Conservation (phyloP, 2,797 vertebrate genomes). For the Lophotriccus pileatus region DNA sequence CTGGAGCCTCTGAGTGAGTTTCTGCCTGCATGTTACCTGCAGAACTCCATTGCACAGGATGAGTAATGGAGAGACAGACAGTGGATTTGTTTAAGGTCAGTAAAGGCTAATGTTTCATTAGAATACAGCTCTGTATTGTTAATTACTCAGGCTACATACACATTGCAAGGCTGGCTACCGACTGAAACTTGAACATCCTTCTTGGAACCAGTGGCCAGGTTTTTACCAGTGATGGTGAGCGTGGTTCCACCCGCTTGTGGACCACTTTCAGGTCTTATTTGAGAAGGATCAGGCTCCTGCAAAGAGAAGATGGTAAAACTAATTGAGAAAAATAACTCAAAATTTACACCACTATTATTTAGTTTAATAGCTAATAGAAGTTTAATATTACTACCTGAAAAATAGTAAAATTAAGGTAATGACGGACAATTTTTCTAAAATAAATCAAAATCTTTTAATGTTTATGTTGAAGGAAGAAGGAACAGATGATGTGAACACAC, state of each 20-base stretch:
- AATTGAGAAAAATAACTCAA: background rate
- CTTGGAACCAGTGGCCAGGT: constrained; percentile 86
- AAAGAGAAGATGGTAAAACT: background rate
- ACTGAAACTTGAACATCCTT: constrained; percentile 85
- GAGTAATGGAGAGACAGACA: background rate
- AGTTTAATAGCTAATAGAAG: background rate
- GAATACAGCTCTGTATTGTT: background rate
- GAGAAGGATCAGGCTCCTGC: constrained; percentile 82
- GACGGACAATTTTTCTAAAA: background rate
- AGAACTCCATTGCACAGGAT: background rate
- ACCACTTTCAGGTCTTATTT: constrained; percentile 73
- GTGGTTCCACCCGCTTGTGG: constrained; percentile 86
- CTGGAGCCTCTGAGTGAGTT: background rate
- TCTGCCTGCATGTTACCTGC: background rate
- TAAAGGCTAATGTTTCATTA: background rate
- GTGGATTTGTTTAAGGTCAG: background rate
- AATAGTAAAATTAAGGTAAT: background rate
- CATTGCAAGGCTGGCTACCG: constrained; percentile 80
- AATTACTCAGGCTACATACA: constrained; percentile 80
- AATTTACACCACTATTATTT: background rate
- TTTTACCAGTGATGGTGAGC: constrained; percentile 84
- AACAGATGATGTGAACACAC: background rate
- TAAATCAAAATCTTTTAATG: background rate
- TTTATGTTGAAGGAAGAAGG: background rate
- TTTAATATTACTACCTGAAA: background rate